phyloP scores from a whole-genome alignment of 2,888 invertebrate genomes.

The Chymomyza procnemis region DNA sequence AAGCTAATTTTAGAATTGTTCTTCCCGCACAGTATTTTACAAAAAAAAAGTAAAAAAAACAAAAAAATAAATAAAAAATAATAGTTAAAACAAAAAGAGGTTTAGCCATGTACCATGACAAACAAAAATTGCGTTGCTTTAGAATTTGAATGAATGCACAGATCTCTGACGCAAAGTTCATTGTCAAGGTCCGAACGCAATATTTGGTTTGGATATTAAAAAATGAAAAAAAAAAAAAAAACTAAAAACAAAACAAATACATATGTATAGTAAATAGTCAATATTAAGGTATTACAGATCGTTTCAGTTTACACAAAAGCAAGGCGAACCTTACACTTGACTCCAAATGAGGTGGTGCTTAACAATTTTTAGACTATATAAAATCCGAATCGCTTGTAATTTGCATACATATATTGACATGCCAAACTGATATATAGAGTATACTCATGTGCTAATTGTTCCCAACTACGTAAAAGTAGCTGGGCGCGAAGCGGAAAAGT shows the following conservation, averaged over 20 bases:
- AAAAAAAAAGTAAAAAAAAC: conserved; percentile 14
- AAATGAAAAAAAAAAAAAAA: no score
- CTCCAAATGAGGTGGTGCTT: conserved; percentile 18
- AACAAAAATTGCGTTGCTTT: conserved; percentile 23
- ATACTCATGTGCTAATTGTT: conserved; percentile 49
- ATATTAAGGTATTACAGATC: neutral
- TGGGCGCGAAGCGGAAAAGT: conserved; percentile 52
- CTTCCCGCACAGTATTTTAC: conserved; percentile 27
- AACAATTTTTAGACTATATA: neutral
- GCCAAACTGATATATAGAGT: conserved; percentile 3
- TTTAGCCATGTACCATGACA: conserved; percentile 49
- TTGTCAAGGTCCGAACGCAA: conserved; percentile 43
- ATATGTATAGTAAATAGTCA: neutral
- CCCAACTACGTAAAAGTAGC: conserved; percentile 31
- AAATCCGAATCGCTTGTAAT: conserved; percentile 22
- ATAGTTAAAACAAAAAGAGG: conserved; percentile 1
- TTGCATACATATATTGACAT: conserved; percentile 15
- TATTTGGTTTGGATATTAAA: neutral
- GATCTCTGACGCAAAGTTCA: conserved; percentile 40
- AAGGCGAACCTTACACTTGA: neutral
- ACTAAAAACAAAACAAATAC: neutral
- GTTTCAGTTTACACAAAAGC: conserved; percentile 21
- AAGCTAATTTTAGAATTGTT: conserved; percentile 28
- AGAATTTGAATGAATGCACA: neutral
- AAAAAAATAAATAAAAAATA: conserved; percentile 16